phyloP scores from a whole-genome alignment of 2,888 invertebrate genomes.

The Andrena dorsata region DNA sequence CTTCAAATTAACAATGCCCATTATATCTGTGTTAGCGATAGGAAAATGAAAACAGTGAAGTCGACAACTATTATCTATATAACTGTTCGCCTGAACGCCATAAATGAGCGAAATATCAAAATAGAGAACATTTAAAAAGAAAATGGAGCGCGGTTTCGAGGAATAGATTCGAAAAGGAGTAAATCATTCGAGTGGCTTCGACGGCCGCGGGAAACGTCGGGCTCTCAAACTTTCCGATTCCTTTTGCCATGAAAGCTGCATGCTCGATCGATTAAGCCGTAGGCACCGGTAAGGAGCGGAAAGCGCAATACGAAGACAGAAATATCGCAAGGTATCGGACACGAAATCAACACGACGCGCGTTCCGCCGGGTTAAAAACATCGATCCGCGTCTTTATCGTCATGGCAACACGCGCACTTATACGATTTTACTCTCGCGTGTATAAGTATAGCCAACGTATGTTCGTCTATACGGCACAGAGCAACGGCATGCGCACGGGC shows the following conservation, averaged over 20 bases:
- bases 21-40: neutral
- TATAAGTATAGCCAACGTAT: neutral
- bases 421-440: constrained; percentile 62
- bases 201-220: too few species aligned
- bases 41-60: neutral
- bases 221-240: constrained; percentile 28
- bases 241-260: constrained; percentile 26
- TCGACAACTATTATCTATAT: neutral
- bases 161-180: too few species aligned
- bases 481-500: neutral
- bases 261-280: constrained; percentile 44
- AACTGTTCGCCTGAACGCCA: too few species aligned
- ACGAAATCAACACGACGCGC: constrained; percentile 67
- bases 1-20: neutral
- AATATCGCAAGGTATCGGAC: constrained; percentile 61
- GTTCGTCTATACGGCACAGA: constrained; percentile 16
- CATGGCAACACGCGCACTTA: constrained; percentile 74
- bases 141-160: neutral
- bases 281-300: constrained; percentile 53
- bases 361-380: constrained; percentile 67
- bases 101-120: too few species aligned
- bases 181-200: neutral
- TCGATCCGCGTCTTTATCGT: constrained; percentile 76
- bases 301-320: constrained; percentile 60
- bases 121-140: too few species aligned